phyloP scores from a whole-genome alignment of 2,113 vertebrate species.

The Plecotus auritus region DNA sequence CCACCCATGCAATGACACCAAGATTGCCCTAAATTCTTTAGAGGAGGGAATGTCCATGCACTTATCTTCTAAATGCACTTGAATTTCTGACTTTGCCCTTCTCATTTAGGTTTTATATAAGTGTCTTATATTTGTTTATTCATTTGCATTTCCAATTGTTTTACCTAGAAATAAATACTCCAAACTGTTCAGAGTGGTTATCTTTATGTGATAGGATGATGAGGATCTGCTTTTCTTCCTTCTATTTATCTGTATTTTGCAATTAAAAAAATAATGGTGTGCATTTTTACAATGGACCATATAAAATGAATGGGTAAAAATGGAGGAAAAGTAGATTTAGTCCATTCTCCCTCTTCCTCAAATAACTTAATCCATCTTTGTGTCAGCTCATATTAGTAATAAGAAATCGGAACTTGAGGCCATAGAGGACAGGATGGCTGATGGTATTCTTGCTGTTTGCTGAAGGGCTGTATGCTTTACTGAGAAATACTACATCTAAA shows the following conservation, averaged over 20 bases:
- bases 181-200: neutral
- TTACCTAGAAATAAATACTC: neutral
- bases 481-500: neutral
- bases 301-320: neutral
- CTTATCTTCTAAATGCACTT: neutral
- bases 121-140: neutral
- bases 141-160: neutral
- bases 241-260: neutral
- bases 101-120: neutral
- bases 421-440: neutral
- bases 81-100: neutral
- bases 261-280: constrained; percentile 43
- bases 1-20: neutral
- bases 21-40: neutral
- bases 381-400: neutral
- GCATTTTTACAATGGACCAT: neutral
- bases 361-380: neutral
- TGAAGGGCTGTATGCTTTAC: neutral
- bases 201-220: neutral
- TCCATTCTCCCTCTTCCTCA: neutral
- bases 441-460: neutral
- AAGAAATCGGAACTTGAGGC: neutral
- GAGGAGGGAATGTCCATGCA: neutral
- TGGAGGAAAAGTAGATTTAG: neutral
- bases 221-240: neutral